These are phyloP conservation scores for Tribolium freemani DNA, from an alignment of 2,888 invertebrate genomes.

Conservation along the genomic window DNA sequence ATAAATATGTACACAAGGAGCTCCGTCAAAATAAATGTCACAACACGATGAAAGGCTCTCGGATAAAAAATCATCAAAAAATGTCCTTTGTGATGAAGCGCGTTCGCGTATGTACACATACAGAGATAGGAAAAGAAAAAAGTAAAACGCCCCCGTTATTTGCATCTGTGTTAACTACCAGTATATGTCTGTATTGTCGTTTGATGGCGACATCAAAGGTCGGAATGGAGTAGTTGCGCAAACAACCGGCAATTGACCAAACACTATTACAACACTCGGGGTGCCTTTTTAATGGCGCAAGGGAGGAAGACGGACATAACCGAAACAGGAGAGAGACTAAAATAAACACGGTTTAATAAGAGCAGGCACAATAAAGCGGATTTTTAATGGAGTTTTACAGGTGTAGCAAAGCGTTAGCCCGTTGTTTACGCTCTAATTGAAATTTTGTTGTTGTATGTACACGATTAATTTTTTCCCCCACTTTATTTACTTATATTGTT, in stretches of 20 bases:
- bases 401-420: conserved; percentile 19
- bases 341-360: conserved; percentile 27
- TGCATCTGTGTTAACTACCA: conserved; percentile 45
- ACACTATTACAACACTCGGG: conserved; percentile 40
- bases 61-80: conserved; percentile 34
- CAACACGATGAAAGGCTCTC: conserved; percentile 14
- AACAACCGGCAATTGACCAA: conserved; percentile 41
- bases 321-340: conserved; percentile 4
- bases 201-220: conserved; percentile 45
- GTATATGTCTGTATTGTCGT: conserved; percentile 44
- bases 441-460: conserved; percentile 3
- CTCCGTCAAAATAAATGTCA: conserved; percentile 36
- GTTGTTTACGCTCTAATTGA: conserved; percentile 20
- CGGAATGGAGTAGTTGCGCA: conserved; percentile 42
- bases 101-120: conserved; percentile 5
- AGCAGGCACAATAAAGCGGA: conserved; percentile 23
- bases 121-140: conserved; percentile 8
- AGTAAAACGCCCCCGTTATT: conserved; percentile 26
- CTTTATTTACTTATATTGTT: conserved; percentile 12
- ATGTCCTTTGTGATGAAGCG: conserved; percentile 24
- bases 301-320: not conserved
- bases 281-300: conserved; percentile 33
- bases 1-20: conserved; percentile 28
- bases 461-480: not conserved
- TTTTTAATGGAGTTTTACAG: conserved; percentile 31